phyloP scores from a whole-genome alignment of 2,113 vertebrate species.

The Electrona antarctica region DNA sequence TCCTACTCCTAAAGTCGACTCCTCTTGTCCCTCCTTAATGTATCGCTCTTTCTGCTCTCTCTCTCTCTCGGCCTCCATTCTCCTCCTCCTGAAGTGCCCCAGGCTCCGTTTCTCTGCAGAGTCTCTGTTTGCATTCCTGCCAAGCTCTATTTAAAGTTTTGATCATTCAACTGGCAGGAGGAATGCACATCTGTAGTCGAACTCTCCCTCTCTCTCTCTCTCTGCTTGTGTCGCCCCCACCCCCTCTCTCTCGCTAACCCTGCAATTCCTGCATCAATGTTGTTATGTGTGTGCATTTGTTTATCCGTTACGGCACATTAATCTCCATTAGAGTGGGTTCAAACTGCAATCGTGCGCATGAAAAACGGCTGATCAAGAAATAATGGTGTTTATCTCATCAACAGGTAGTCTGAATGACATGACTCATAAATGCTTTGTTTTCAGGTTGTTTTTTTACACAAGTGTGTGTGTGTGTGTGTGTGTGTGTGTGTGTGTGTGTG shows the following conservation, averaged over 20 bases:
- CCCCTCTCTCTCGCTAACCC: background rate
- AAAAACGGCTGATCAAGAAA: conserved; percentile 16
- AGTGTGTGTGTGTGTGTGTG: conserved; percentile 22
- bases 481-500: conserved; percentile 20
- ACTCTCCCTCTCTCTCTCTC: conserved; percentile 6
- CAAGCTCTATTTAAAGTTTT: conserved; percentile 65
- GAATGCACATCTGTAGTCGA: conserved; percentile 71
- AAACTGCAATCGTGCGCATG: conserved; percentile 21
- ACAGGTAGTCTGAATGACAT: conserved; percentile 45
- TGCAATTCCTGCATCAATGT: background rate
- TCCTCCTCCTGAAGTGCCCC: conserved; percentile 29
- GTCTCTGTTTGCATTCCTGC: conserved; percentile 71
- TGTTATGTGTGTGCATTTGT: conserved; percentile 7
- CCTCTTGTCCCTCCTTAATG: background rate
- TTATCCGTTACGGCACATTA: background rate
- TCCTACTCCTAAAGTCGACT: background rate
- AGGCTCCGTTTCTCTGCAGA: conserved; percentile 43
- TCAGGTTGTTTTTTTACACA: background rate
- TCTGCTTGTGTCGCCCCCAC: background rate
- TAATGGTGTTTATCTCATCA: conserved; percentile 42
- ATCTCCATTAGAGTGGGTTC: conserved; percentile 3
- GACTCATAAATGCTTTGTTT: conserved; percentile 29
- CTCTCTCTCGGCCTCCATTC: conserved; percentile 19
- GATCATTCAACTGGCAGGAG: conserved; percentile 51
- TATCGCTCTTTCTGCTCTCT: background rate